Base-by-base conservation (phyloP, 35 echinoderm and acorn worm species). In the Chiridota heheva region DNA sequence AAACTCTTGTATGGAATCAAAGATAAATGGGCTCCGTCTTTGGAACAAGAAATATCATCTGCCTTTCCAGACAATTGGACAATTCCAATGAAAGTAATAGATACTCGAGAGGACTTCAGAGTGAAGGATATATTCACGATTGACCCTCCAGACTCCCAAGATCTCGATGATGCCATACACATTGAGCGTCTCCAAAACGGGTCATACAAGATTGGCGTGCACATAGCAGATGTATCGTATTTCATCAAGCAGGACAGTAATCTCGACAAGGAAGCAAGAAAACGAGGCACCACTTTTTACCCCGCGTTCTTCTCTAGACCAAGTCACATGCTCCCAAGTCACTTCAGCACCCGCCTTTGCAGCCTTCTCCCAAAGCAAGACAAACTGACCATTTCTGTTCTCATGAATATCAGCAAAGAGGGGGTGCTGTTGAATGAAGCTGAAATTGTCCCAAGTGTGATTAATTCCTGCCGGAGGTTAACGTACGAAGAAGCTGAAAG, bases 181-280 rank as follows among this genome's bases (percentile, higher is more conserved):
- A 45, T 91, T 28, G 72, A 77, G 8, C 8, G 26, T 18, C 47
- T 91, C 15, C 22, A 46, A 1, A 71, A 90, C 15, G 47, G 81
- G 44, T 22, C 7, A 42, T 88, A 78, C 25, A 56, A 43, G 53
- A 73, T 97, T 80, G 93, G 88, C 6, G 57, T 97, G 34, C 93
- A 97, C 79, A 97, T 97, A 39, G 93, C 93, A 35, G 93, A 97
- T 81, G 93, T 97, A 4, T 78, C 83, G 24, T 97, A 83, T 83
- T 97, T 97, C 62, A 77, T 91, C 10, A 55, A 46, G 33, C 77
- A 83, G 40, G 83, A 65, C 36, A 70, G 71, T 63, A 32, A 63
- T 12, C 55, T 97, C 20, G 93, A 97, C 63, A 57, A 87, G 10
- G 93, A 97, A 34, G 93, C 89, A 18, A 13, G 60, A 40, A 73